Evolutionary conservation across 1,140 invertebrate species (phyloP).

Genomic region (Frieseomelitta varia): DNA sequence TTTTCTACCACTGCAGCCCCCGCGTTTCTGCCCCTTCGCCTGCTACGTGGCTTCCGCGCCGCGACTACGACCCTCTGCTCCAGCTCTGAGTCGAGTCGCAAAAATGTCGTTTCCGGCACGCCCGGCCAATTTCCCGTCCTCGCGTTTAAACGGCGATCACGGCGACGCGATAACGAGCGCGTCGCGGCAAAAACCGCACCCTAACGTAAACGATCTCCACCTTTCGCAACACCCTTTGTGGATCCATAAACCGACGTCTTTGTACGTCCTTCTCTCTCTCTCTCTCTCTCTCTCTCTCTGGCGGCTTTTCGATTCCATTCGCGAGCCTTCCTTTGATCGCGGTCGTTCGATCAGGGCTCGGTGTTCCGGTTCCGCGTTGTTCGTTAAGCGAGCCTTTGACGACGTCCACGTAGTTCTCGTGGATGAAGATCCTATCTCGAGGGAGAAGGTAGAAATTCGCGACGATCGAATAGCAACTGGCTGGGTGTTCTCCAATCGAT

Average conservation of each 20-base stretch:
- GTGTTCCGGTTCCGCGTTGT: neutral
- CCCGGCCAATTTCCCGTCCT: slow-evolving; percentile 33
- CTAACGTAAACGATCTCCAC: neutral
- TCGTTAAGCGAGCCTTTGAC: slow-evolving; percentile 6
- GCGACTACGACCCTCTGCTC: neutral
- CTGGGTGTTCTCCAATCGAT: too few species aligned
- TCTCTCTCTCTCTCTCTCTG: too few species aligned
- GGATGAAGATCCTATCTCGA: neutral
- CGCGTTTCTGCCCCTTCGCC: too few species aligned
- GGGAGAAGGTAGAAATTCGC: neutral
- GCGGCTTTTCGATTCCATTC: slow-evolving; percentile 20
- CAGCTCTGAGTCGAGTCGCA: neutral
- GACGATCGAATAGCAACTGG: too few species aligned
- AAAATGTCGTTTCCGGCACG: slow-evolving; percentile 26
- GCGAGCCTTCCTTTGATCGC: neutral
- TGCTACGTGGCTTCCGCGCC: neutral
- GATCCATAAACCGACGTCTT: neutral
- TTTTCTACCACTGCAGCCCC: neutral
- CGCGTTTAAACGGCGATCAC: slow-evolving; percentile 19
- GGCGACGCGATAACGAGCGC: slow-evolving; percentile 9
- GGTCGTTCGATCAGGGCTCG: neutral
- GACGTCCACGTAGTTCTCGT: too few species aligned
- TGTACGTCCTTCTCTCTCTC: neutral
- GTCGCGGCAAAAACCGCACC: neutral
- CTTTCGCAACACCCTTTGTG: neutral